phyloP scores from a whole-genome alignment of 1,140 invertebrate species.

The Zaprionus gabonicus region DNA sequence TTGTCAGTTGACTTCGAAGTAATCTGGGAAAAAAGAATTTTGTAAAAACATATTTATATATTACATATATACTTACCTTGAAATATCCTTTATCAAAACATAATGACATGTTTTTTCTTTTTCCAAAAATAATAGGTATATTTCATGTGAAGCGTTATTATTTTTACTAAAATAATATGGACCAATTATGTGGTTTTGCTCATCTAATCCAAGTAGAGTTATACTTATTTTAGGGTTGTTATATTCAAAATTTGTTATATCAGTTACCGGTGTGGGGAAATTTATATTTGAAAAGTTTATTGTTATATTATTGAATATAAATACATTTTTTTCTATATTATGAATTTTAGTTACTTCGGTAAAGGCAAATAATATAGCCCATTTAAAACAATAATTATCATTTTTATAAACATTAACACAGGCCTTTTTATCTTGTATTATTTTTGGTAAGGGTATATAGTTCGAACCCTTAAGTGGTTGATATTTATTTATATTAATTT shows the following conservation, averaged over 20 bases:
- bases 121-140: conserved; percentile 35
- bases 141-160: conserved; percentile 14
- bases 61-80: conserved; percentile 6
- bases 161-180: conserved; percentile 32
- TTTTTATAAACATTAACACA: conserved; percentile 70
- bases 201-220: too few species aligned
- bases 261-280: too few species aligned
- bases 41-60: neutral
- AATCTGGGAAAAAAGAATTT: neutral
- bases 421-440: conserved; percentile 64
- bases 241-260: too few species aligned
- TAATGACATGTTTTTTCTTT: conserved; percentile 33
- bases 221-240: too few species aligned
- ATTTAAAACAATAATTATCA: conserved; percentile 54
- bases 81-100: conserved; percentile 37
- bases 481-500: conserved; percentile 73
- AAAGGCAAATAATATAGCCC: too few species aligned
- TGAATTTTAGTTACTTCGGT: conserved; percentile 2
- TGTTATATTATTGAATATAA: conserved; percentile 4
- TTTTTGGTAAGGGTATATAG: conserved; percentile 49
- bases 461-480: conserved; percentile 40
- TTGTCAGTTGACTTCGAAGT: conserved; percentile 1
- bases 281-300: too few species aligned
- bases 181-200: conserved; percentile 5
- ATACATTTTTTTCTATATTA: conserved; percentile 4